Percentiles rank a stretch among this genome's conserved stretches.
Evolutionary conservation across 2,888 invertebrate genomes (phyloP).

Genomic region (Ormyrus thymus): DNA sequence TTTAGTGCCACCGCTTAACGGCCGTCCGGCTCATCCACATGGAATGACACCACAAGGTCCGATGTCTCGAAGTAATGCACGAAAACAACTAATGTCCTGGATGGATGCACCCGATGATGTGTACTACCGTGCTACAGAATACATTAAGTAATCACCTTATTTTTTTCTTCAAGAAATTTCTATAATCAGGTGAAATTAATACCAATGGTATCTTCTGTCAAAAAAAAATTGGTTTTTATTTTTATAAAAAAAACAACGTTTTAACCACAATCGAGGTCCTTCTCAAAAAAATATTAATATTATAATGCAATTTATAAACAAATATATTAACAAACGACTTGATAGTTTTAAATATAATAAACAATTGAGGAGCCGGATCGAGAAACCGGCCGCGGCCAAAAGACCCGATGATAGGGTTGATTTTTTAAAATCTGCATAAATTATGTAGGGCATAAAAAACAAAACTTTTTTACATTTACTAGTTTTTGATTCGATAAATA

Average conservation of each 20-base stretch:
- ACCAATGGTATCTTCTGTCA: no score
- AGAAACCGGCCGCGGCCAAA: no score
- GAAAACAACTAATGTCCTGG: slow-evolving; percentile 97
- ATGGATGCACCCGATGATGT: slow-evolving; percentile 99
- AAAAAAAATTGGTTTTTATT: slow-evolving; percentile 1
- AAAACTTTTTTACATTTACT: no score
- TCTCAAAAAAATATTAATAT: not conserved
- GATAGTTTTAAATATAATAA: no score
- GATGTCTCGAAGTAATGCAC: slow-evolving; percentile 84
- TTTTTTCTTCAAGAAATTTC: not conserved
- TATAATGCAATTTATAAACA: not conserved
- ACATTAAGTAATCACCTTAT: slow-evolving; percentile 84
- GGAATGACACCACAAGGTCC: slow-evolving; percentile 76
- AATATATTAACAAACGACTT: no score
- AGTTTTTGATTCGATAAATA: no score
- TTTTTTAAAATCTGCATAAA: no score
- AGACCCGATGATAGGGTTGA: no score
- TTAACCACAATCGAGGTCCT: no score
- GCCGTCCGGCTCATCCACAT: slow-evolving; percentile 70
- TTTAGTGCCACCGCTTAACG: slow-evolving; percentile 65
- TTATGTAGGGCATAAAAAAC: no score
- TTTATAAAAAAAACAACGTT: not conserved
- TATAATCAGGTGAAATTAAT: not conserved
- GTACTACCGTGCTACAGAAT: slow-evolving; percentile 93
- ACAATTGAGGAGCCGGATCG: no score